Base-by-base conservation (phyloP, 2,113 vertebrate genomes). In the Xyliphius kryptos region DNA sequence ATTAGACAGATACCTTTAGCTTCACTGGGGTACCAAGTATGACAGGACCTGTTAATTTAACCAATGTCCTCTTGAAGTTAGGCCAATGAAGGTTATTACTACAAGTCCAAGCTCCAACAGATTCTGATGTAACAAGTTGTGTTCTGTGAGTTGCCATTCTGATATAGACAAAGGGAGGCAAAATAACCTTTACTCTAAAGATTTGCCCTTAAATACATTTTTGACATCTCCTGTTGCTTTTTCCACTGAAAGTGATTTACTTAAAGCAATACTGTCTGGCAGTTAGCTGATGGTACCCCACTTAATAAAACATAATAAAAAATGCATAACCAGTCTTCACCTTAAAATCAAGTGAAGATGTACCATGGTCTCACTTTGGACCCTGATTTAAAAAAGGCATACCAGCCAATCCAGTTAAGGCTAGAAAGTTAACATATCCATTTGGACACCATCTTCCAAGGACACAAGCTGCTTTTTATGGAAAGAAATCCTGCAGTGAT, bases 1-100 rank as follows among this genome's bases (percentile, higher is more conserved):
- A 62, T 14, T 57, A 59, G 59, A 63, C 26, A 57, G 63, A 14
- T 55, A 51, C n/a, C 13, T 16, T 55, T 47, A 21, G 52, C 36
- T 68, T 47, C 52, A 17, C 46, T 15, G 26, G 56, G 55, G 51
- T 40, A 38, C 55, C 50, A 58, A 47, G 64, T 63, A 55, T 67
- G 70, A 72, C 60, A 41, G 13, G 41, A 17, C 41, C 65, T 67
- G 70, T 63, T 65, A 54, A n/a, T 36, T 61, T 63, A n/a, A 52
- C 63, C 58, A 41, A 67, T 46, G 21, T 49, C 16, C 65, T 58
- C 47, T 19, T 13, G 12, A 37, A 43, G 58, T 16, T 57, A 38
- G 14, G 22, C 54, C 38, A 40, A 36, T 14, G 13, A 52, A 63
- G 21, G 53, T 41, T 47, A 37, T 58, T 63, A 53, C 19, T 15